Base-by-base conservation (phyloP, 1,140 invertebrate genomes). In the Drosophila quadrilineata region DNA sequence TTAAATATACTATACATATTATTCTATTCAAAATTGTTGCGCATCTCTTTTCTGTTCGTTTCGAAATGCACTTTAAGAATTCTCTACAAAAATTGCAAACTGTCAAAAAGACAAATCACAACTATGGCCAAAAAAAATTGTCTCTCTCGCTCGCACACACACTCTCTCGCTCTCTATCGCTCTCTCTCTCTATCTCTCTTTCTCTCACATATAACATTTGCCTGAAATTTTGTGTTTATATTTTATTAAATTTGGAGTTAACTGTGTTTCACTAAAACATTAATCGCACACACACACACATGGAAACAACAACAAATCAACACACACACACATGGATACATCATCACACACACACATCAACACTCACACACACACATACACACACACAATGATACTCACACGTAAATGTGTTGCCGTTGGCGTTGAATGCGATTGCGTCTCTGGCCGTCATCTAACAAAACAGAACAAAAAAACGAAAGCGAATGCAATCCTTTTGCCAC, bases 371-470 rank as follows among this genome's bases (percentile, higher is more conserved):
- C 49, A 21, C 41, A 53, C 66, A 49, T 19, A 67, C 40, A 66
- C 19, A 21, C 52, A 9, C 35, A 48, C 41, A 70, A 41, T 12
- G 3, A 29, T n/a, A 16, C 41, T 50, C 21, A 46, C n/a, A n/a
- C n/a, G n/a, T 19, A 22, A 68, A 49, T 12, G 22, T 16, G 49
- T 67, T 67, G 64, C 64, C 64, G 48, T n/a, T n/a, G 58, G 35
- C 64, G 58, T 33, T 75, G 64, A 68, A 57, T 75, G 53, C 58
- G 36, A 16, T 21, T 59, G 77, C 71, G 70, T 38, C n/a, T n/a
- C 62, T 68, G 49, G 65, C 48, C 48, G n/a, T n/a, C n/a, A n/a
- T n/a, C 46, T 60, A 53, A 53, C 53, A 45, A 52, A 59, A 50
- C 54, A n/a, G n/a, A n/a, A n/a, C n/a, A n/a, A n/a, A n/a, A n/a